A percentile compares a stretch with the other conserved stretches of the same genome.
Conservation (phyloP, 2,888 invertebrate species). For the Aphodius sticticus region DNA sequence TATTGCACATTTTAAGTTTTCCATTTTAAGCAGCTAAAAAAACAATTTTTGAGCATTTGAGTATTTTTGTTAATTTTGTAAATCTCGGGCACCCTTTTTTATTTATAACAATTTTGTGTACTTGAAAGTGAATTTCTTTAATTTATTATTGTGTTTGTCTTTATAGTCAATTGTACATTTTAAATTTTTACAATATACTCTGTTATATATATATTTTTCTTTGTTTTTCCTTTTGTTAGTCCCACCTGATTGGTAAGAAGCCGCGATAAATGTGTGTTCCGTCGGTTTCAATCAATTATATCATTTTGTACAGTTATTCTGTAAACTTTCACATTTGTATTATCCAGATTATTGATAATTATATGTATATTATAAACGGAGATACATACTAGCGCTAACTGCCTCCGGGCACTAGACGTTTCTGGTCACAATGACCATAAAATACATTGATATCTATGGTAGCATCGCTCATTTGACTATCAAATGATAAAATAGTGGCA, state of each 20-base stretch:
- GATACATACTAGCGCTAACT: too few relatives aligned
- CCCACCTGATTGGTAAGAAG: not conserved
- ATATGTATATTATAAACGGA: too few relatives aligned
- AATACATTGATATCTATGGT: too few relatives aligned
- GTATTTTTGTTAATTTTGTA: constrained; percentile 24
- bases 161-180: constrained; percentile 35
- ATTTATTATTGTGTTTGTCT: constrained; percentile 36
- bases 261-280: too few relatives aligned
- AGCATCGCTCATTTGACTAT: too few relatives aligned
- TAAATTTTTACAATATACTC: constrained; percentile 29
- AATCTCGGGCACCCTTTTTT: constrained; percentile 33
- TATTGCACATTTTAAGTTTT: constrained; percentile 39
- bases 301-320: too few relatives aligned
- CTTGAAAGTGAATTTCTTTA: constrained; percentile 31
- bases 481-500: too few relatives aligned
- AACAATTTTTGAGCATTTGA: constrained; percentile 5
- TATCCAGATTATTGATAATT: too few relatives aligned
- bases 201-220: constrained; percentile 30
- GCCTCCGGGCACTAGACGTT: too few relatives aligned
- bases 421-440: too few relatives aligned
- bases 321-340: too few relatives aligned
- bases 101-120: constrained; percentile 28
- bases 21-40: constrained; percentile 30
- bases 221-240: constrained; percentile 20
- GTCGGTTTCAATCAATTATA: too few relatives aligned